These are phyloP conservation scores for Alexandromys fortis DNA, from an alignment of 2,113 vertebrate species.

Conservation along the genomic window DNA sequence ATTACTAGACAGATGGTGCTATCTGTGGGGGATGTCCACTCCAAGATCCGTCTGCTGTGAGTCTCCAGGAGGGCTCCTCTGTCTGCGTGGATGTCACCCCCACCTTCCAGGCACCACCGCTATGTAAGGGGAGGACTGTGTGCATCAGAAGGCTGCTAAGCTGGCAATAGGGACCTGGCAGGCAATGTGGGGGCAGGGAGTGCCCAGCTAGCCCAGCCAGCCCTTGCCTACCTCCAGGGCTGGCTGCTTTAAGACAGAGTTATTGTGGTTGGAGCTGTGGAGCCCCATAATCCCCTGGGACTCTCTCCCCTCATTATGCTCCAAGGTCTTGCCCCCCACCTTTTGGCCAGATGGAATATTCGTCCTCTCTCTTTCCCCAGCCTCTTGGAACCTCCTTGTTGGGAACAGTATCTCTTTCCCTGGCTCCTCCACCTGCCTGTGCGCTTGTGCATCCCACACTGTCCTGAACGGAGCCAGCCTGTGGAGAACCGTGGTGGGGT, in stretches of 20 bases:
- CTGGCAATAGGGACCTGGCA: neutral
- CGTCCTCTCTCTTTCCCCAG: neutral
- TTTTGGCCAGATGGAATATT: neutral
- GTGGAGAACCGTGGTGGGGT: rapidly evolving
- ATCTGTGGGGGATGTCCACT: neutral
- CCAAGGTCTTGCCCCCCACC: neutral
- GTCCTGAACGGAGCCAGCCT: neutral
- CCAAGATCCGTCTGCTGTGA: neutral
- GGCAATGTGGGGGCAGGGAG: neutral
- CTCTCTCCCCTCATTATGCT: too few species aligned
- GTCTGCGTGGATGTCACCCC: constrained; percentile 41
- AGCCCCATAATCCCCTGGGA: neutral
- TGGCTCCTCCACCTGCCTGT: neutral
- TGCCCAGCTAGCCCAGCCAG: neutral
- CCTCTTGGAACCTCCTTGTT: neutral
- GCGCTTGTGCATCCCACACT: neutral
- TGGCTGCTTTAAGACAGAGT: neutral
- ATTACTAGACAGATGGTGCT: neutral
- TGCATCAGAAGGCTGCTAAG: neutral
- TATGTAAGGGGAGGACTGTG: neutral
- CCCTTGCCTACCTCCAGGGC: neutral
- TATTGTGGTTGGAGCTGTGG: neutral
- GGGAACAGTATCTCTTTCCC: neutral
- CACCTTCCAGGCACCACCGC: neutral
- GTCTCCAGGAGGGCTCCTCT: neutral